Evolutionary conservation across 2,888 invertebrate species (phyloP).

Genomic region (Pocota personata): DNA sequence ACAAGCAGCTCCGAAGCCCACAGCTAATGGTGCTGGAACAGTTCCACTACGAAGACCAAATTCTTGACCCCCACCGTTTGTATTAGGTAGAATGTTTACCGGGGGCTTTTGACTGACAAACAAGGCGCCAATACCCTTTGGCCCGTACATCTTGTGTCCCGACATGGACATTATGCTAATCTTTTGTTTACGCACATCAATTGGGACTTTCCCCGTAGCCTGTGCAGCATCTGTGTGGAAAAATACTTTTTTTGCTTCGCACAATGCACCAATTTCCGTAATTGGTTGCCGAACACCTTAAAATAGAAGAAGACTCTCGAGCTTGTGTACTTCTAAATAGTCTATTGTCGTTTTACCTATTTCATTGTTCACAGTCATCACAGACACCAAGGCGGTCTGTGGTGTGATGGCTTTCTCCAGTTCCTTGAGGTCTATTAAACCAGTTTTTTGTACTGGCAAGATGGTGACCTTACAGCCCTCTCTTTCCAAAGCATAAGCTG

Average conservation of each 20-base stretch:
- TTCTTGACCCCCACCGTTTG: conserved; percentile 99
- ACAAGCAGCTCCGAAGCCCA: conserved; percentile 94
- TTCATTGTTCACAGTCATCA: conserved; percentile 85
- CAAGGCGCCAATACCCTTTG: conserved; percentile 91
- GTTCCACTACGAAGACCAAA: conserved; percentile 98
- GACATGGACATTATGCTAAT: conserved; percentile 99
- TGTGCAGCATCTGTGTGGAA: conserved; percentile 99
- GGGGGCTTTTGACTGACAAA: conserved; percentile 96
- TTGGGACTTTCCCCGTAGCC: conserved; percentile 96
- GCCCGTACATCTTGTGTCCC: conserved; percentile 89
- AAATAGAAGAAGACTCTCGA: neutral
- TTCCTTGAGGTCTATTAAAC: conserved; percentile 91
- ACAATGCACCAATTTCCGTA: conserved; percentile 94
- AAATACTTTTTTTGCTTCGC: conserved; percentile 93
- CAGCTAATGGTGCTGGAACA: conserved; percentile 95
- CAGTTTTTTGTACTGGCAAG: conserved; percentile 93
- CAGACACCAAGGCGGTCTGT: conserved; percentile 95
- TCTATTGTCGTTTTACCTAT: neutral
- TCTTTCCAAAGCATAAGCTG: conserved; percentile 95
- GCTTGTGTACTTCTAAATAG: neutral
- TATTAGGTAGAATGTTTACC: conserved; percentile 96
- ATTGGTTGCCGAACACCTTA: conserved; percentile 95
- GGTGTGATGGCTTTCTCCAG: conserved; percentile 92
- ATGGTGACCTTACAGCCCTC: conserved; percentile 98
- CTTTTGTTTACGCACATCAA: conserved; percentile 96